Percentiles rank a stretch among this genome's conserved stretches.
Evolutionary conservation across 2,888 invertebrate species (phyloP).

Genomic region (Coleophora flavipennella): DNA sequence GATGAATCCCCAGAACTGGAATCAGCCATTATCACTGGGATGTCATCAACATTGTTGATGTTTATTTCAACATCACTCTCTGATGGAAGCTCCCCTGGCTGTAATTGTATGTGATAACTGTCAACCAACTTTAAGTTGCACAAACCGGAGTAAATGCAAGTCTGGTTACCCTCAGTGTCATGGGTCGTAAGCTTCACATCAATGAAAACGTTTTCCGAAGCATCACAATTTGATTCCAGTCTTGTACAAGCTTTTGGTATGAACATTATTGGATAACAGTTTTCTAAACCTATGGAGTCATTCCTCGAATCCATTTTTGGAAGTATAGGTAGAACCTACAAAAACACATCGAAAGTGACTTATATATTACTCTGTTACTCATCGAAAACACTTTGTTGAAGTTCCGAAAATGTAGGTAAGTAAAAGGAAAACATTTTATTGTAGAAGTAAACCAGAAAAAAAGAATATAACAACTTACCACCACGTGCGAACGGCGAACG

Average conservation of each 20-base stretch:
- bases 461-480: conserved; percentile 42
- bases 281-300: conserved; percentile 21
- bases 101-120: conserved; percentile 25
- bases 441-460: conserved; percentile 17
- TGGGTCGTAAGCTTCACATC: conserved; percentile 42
- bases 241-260: conserved; percentile 48
- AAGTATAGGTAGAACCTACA: neutral
- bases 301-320: conserved; percentile 36
- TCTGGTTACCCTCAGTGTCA: conserved; percentile 43
- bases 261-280: conserved; percentile 41
- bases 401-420: conserved; percentile 32
- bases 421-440: conserved; percentile 24
- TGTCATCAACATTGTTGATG: conserved; percentile 13
- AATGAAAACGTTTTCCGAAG: conserved; percentile 44
- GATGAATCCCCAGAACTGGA: conserved; percentile 22
- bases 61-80: neutral
- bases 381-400: no score
- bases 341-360: conserved; percentile 22
- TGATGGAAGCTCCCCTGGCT: conserved; percentile 7
- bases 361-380: conserved; percentile 1
- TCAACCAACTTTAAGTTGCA: conserved; percentile 51
- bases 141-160: conserved; percentile 42
- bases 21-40: conserved; percentile 30
- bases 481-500: conserved; percentile 38
- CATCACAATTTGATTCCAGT: conserved; percentile 38